Conservation (phyloP, 2,888 invertebrate genomes). For the Glyphotaelius pellucidus region DNA sequence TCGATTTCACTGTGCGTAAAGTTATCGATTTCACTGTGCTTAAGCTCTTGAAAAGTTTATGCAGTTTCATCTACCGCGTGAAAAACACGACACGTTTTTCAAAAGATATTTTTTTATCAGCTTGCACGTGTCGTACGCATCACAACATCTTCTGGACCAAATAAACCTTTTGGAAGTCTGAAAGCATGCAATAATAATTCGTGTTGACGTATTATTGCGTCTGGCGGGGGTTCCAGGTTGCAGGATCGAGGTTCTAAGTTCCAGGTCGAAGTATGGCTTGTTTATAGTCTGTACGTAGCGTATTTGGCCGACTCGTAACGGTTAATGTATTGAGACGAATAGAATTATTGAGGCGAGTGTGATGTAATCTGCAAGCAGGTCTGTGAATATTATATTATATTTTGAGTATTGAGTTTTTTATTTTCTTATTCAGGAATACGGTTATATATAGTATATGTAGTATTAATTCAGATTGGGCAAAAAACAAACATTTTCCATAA, state of each 20-base stretch:
- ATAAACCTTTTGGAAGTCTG: slow-evolving; percentile 1
- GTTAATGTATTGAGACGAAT: background rate
- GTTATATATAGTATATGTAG: no score
- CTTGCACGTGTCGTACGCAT: background rate
- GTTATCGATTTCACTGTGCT: no score
- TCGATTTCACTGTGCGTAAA: no score
- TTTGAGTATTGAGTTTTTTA: background rate
- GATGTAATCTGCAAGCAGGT: background rate
- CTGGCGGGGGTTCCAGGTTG: background rate
- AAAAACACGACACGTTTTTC: background rate
- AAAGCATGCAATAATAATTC: slow-evolving; percentile 31
- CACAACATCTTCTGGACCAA: background rate
- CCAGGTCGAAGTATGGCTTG: background rate
- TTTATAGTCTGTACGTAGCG: background rate
- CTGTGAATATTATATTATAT: background rate
- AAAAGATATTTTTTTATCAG: background rate
- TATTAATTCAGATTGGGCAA: background rate
- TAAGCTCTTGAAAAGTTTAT: background rate
- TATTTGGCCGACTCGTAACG: background rate
- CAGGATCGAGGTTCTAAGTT: no score
- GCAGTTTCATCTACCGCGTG: background rate
- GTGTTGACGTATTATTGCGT: slow-evolving; percentile 28
- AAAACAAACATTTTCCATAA: background rate
- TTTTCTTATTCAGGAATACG: background rate
- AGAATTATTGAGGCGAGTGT: background rate